Percentiles rank a stretch among this genome's conserved stretches.
Conservation (phyloP, 2,113 vertebrate genomes). For the Saguinus imperator region DNA sequence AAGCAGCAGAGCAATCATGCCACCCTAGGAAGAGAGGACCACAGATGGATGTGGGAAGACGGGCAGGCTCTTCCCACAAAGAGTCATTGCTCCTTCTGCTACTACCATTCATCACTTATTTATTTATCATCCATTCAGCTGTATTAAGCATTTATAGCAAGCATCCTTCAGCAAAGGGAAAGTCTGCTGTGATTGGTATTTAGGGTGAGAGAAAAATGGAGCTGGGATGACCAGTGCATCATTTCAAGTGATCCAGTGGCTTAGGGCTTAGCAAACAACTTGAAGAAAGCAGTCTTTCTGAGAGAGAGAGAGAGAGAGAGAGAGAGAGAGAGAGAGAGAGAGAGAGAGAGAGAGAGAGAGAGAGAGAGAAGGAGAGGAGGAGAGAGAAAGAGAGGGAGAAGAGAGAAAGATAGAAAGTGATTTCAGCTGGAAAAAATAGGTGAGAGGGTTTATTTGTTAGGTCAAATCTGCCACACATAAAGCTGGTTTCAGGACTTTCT, state of each 20-base stretch:
- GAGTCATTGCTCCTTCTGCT: background rate
- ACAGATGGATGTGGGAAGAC: fast-evolving
- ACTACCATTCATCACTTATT: background rate
- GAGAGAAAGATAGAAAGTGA: background rate
- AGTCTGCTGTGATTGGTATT: background rate
- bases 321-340: background rate
- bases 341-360: background rate
- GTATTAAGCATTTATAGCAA: background rate
- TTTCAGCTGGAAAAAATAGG: background rate
- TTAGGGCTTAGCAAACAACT: background rate
- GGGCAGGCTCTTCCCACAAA: background rate
- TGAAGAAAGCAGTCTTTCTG: background rate
- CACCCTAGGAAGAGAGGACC: conserved; percentile 86
- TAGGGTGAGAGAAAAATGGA: background rate
- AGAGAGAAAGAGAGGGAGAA: no score
- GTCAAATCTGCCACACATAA: background rate
- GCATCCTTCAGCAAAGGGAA: background rate
- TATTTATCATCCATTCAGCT: background rate
- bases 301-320: background rate
- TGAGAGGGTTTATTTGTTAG: background rate
- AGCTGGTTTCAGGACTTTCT: background rate
- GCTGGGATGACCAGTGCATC: background rate
- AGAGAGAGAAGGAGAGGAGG: background rate
- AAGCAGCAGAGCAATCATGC: conserved; percentile 97
- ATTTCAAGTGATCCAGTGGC: background rate